phyloP scores from a whole-genome alignment of 2,113 vertebrate genomes.

The Tachuris rubrigastra region DNA sequence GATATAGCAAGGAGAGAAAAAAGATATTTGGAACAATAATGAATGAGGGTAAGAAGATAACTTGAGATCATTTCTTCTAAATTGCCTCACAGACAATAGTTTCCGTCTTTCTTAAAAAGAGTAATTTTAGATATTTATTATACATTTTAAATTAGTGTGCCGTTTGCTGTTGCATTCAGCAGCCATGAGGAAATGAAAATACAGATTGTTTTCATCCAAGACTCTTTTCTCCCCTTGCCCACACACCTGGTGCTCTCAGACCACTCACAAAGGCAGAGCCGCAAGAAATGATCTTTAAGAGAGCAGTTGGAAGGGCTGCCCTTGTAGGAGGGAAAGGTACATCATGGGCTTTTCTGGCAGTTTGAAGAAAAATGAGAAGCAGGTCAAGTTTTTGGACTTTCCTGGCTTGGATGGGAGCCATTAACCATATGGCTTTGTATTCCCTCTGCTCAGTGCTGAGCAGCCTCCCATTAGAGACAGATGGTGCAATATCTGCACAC shows the following conservation, averaged over 20 bases:
- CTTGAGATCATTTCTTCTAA: neutral
- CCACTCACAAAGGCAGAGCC: neutral
- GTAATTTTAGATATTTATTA: neutral
- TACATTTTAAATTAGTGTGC: neutral
- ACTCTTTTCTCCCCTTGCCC: neutral
- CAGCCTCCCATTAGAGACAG: slow-evolving; percentile 27
- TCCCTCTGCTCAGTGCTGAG: neutral
- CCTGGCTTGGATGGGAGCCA: slow-evolving; percentile 7
- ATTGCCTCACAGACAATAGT: neutral
- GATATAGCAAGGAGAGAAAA: neutral
- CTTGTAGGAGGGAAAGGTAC: neutral
- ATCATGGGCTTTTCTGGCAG: neutral
- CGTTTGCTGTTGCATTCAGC: slow-evolving; percentile 3
- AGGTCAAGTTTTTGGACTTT: slow-evolving; percentile 44
- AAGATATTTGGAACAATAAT: neutral
- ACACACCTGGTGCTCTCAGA: neutral
- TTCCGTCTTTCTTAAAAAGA: neutral
- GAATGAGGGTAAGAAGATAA: neutral
- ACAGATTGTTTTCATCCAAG: neutral
- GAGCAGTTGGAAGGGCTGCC: neutral
- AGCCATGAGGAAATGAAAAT: slow-evolving; percentile 29
- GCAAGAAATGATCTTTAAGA: neutral
- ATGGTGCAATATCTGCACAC: neutral
- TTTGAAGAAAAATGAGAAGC: neutral
- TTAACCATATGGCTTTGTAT: slow-evolving; percentile 49